A percentile compares a stretch with the other conserved stretches of the same genome.
Conservation (phyloP, 1,140 invertebrate genomes). For the Danaus plexippus region DNA sequence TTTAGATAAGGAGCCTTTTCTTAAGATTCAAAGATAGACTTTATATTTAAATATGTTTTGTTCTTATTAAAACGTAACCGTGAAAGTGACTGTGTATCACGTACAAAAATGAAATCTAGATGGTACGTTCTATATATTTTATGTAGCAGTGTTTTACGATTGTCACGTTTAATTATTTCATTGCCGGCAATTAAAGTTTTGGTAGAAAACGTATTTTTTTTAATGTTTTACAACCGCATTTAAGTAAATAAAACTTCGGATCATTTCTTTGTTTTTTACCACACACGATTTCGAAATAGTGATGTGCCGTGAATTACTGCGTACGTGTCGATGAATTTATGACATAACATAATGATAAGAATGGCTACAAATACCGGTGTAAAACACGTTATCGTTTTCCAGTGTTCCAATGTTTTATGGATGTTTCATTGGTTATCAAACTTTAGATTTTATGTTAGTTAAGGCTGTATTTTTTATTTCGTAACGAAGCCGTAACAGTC, state of each 20-base stretch:
- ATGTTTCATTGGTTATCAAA: conserved; percentile 1
- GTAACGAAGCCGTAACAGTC: too few relatives aligned
- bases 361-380: conserved; percentile 12
- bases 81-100: too few relatives aligned
- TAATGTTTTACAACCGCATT: conserved; percentile 62
- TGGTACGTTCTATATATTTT: conserved; percentile 52
- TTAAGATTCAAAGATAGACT: too few relatives aligned
- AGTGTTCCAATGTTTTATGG: conserved; percentile 10
- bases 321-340: conserved; percentile 40
- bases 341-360: conserved; percentile 21
- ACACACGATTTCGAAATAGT: conserved; percentile 62
- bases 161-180: conserved; percentile 71
- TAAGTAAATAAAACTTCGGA: conserved; percentile 61
- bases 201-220: conserved; percentile 62
- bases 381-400: conserved; percentile 10
- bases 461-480: too few relatives aligned
- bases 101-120: background rate
- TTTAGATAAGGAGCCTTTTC: too few relatives aligned
- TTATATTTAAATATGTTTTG: too few relatives aligned
- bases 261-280: conserved; percentile 64
- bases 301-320: conserved; percentile 35
- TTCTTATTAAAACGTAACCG: too few relatives aligned
- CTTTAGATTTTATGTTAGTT: too few relatives aligned
- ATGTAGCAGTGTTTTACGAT: conserved; percentile 61
- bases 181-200: conserved; percentile 67